Evolutionary conservation across 1,140 invertebrate genomes (phyloP).

Genomic region (Phymastichus coffea): DNA sequence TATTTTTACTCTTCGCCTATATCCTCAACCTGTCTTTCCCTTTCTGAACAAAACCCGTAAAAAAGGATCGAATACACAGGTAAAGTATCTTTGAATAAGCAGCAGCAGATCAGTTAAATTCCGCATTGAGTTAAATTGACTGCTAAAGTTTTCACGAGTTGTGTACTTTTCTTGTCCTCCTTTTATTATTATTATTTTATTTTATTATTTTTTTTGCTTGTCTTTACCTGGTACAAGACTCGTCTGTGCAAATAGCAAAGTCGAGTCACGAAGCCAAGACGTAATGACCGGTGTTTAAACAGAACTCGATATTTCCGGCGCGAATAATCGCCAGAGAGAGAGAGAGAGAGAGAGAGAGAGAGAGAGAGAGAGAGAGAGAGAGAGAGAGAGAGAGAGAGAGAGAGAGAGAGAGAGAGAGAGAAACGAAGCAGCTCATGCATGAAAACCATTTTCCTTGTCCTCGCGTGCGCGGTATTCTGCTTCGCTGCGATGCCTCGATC

Average conservation of each 20-base stretch:
- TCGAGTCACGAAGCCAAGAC: constrained; percentile 21
- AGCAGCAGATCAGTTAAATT: too few species aligned
- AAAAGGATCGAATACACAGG: too few species aligned
- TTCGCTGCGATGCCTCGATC: not conserved
- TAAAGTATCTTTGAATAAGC: too few species aligned
- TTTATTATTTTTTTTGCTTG: too few species aligned
- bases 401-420: constrained; percentile 1
- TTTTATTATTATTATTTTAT: too few species aligned
- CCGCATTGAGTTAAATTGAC: constrained; percentile 6
- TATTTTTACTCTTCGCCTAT: not conserved
- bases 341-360: too few species aligned
- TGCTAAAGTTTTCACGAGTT: constrained; percentile 27
- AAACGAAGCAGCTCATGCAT: constrained; percentile 22
- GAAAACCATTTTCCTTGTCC: constrained; percentile 34
- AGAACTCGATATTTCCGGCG: constrained; percentile 40
- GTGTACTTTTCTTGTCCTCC: not conserved
- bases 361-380: too few species aligned
- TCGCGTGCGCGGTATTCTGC: constrained; percentile 20
- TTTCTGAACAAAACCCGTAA: too few species aligned
- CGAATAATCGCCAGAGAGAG: constrained; percentile 17
- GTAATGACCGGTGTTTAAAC: constrained; percentile 28
- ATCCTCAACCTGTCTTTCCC: too few species aligned
- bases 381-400: constrained; percentile 11
- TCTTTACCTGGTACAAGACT: too few species aligned
- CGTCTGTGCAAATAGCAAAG: constrained; percentile 10